Evolutionary conservation across 2,888 invertebrate species (phyloP).

Genomic region (Calameuta filiformis): DNA sequence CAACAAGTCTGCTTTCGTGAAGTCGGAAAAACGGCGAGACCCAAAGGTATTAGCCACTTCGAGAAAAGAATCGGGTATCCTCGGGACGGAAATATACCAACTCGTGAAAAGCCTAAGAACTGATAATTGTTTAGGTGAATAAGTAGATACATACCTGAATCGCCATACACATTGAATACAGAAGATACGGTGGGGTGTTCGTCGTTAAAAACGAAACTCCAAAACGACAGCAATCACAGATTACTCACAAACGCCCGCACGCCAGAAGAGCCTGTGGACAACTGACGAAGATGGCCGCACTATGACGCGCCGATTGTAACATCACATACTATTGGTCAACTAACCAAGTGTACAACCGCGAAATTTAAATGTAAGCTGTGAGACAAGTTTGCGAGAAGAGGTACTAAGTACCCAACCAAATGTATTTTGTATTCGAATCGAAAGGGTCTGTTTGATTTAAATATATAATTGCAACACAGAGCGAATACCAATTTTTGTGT

Average conservation of each 20-base stretch:
- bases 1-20: not conserved
- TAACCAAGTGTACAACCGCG: not conserved
- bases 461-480: too few relatives aligned
- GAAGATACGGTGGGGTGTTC: slow-evolving; percentile 67
- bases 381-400: not conserved
- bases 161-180: slow-evolving; percentile 88
- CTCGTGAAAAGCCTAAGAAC: not conserved
- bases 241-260: slow-evolving; percentile 51
- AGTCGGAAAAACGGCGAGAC: not conserved
- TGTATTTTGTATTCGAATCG: not conserved
- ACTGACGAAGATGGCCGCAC: slow-evolving; percentile 46
- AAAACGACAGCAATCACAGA: slow-evolving; percentile 41
- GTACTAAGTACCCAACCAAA: too few relatives aligned
- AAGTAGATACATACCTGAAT: slow-evolving; percentile 76
- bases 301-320: not conserved
- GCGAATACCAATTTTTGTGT: not conserved
- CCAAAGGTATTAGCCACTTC: not conserved
- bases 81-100: not conserved
- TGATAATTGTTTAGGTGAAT: not conserved
- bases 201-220: slow-evolving; percentile 59
- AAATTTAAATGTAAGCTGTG: not conserved
- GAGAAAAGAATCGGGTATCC: not conserved
- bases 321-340: slow-evolving; percentile 3
- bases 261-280: slow-evolving; percentile 54
- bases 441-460: not conserved